These are phyloP conservation scores for Ischnus inquisitorius DNA, from an alignment of 2,888 invertebrate species.

Conservation along the genomic window DNA sequence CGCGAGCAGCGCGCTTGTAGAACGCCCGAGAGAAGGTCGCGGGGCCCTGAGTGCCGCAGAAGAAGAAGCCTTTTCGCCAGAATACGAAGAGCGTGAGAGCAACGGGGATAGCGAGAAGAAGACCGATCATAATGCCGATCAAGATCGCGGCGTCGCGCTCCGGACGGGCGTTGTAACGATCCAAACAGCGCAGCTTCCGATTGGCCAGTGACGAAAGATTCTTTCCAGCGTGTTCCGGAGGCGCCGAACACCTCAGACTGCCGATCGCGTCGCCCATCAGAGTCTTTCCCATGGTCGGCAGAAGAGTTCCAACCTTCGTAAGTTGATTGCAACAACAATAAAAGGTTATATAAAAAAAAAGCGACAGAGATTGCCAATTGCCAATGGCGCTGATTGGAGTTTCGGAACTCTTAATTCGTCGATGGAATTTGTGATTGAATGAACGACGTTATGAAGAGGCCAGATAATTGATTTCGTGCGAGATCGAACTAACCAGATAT, in stretches of 20 bases:
- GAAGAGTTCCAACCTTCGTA: slow-evolving; percentile 74
- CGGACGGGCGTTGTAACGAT: slow-evolving; percentile 88
- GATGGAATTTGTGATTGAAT: neutral
- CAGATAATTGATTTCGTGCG: slow-evolving; percentile 8
- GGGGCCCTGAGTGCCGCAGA: slow-evolving; percentile 87
- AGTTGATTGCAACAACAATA: slow-evolving; percentile 53
- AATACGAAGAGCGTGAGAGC: slow-evolving; percentile 88
- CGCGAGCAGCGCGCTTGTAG: slow-evolving; percentile 89
- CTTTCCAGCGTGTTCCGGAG: slow-evolving; percentile 88
- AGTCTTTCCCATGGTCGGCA: slow-evolving; percentile 76
- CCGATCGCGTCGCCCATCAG: slow-evolving; percentile 75
- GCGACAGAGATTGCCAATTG: slow-evolving; percentile 13
- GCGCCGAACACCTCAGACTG: slow-evolving; percentile 88
- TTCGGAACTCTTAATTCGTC: neutral
- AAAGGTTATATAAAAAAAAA: slow-evolving; percentile 61
- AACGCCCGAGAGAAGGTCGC: slow-evolving; percentile 89
- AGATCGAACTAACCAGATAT: slow-evolving; percentile 88
- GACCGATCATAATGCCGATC: slow-evolving; percentile 90
- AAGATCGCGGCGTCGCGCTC: slow-evolving; percentile 90
- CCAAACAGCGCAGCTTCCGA: slow-evolving; percentile 89
- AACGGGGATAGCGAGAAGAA: slow-evolving; percentile 90
- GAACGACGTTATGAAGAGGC: neutral
- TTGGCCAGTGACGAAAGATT: slow-evolving; percentile 88
- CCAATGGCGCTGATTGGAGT: neutral
- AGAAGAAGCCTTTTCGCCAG: slow-evolving; percentile 89